These are phyloP conservation scores for Gasteruption jaculator DNA, from an alignment of 2,888 invertebrate species.

Conservation along the genomic window DNA sequence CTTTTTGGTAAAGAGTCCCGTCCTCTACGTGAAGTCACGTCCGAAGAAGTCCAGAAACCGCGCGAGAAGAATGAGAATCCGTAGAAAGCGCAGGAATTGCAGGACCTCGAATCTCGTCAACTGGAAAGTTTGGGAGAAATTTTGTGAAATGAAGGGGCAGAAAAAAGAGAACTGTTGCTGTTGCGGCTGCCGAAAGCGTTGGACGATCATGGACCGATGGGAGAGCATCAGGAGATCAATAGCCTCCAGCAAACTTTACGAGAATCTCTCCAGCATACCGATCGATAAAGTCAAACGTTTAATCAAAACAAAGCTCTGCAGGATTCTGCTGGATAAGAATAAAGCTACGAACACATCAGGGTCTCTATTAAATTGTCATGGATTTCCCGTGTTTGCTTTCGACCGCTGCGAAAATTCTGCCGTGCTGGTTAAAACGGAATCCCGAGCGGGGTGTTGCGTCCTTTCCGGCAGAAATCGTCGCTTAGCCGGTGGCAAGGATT, in stretches of 20 bases:
- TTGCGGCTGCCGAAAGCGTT: not conserved
- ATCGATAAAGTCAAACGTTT: conserved; percentile 29
- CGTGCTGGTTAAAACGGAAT: too few relatives aligned
- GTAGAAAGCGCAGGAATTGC: too few relatives aligned
- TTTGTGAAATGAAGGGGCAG: not conserved
- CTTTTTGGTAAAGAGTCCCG: too few relatives aligned
- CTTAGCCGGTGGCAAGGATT: too few relatives aligned
- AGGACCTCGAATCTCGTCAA: too few relatives aligned
- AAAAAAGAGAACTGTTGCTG: conserved; percentile 1
- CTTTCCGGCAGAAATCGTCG: too few relatives aligned
- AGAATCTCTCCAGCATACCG: conserved; percentile 20
- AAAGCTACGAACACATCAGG: conserved; percentile 28
- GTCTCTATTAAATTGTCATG: conserved; percentile 22
- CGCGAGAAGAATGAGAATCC: too few relatives aligned
- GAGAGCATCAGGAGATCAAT: not conserved
- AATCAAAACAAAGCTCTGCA: conserved; percentile 29
- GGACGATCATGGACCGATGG: not conserved
- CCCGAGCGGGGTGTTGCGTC: too few relatives aligned
- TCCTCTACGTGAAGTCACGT: too few relatives aligned
- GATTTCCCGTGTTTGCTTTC: conserved; percentile 24
- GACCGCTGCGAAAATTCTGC: too few relatives aligned
- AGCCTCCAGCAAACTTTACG: not conserved
- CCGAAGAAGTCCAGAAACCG: too few relatives aligned
- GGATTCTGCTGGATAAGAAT: conserved; percentile 24
- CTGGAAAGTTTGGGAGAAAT: not conserved